These are phyloP conservation scores for Centropus bengalensis DNA, from an alignment of 2,113 vertebrate genomes.

Conservation along the genomic window DNA sequence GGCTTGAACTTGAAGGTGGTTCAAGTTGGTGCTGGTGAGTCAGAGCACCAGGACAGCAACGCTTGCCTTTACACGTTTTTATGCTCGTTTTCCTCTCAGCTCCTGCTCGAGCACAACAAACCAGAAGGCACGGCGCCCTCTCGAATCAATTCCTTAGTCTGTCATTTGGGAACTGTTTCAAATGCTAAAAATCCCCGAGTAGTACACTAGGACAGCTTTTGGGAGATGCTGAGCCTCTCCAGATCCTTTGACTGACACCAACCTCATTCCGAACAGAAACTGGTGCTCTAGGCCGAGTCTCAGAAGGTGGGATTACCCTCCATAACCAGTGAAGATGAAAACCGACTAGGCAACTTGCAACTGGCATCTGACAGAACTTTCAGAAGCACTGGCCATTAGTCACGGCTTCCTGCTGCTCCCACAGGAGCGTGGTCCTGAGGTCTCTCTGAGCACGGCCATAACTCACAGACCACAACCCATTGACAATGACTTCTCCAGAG, in stretches of 20 bases:
- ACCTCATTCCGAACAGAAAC: background rate
- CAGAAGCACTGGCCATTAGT: rapidly evolving
- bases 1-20: background rate
- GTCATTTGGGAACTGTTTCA: background rate
- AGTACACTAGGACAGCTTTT: background rate
- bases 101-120: background rate
- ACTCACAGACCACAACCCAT: background rate
- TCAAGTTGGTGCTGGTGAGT: background rate
- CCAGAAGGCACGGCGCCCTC: background rate
- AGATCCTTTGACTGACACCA: background rate
- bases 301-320: background rate
- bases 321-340: background rate
- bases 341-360: background rate
- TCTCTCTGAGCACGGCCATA: background rate
- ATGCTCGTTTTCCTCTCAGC: background rate
- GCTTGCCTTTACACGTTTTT: background rate
- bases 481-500: background rate
- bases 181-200: background rate
- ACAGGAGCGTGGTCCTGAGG: background rate
- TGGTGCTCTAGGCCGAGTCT: background rate
- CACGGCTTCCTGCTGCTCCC: background rate
- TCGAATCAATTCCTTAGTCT: background rate
- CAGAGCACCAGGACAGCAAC: background rate
- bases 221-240: background rate
- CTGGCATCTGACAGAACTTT: background rate